Percentiles rank a stretch among this genome's conserved stretches.
Conservation (phyloP, 2,113 vertebrate species). For the Anguilla japonica region DNA sequence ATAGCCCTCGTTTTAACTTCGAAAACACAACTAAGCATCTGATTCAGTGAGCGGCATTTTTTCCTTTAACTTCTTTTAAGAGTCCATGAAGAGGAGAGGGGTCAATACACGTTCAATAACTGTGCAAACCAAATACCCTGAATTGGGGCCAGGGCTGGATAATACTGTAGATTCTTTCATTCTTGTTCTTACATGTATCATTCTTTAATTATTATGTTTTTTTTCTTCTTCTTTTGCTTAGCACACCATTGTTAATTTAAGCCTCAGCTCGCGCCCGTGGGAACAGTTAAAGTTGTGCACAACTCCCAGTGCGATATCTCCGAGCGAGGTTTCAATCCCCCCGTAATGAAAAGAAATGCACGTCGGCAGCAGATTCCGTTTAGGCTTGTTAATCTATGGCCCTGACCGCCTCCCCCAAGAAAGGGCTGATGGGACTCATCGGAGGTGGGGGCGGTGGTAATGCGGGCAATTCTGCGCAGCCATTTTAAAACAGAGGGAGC, state of each 20-base stretch:
- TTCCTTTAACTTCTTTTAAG: not conserved
- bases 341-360: slow-evolving; percentile 55
- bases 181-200: not conserved
- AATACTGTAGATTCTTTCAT: not conserved
- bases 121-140: not conserved
- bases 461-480: not conserved
- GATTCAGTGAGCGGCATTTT: not conserved
- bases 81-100: not conserved
- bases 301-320: slow-evolving; percentile 27
- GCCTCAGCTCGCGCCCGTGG: slow-evolving; percentile 19
- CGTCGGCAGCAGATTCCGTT: slow-evolving; percentile 51
- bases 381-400: slow-evolving; percentile 50
- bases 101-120: not conserved
- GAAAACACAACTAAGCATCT: not conserved
- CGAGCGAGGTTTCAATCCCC: slow-evolving; percentile 33
- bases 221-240: not conserved
- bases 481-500: slow-evolving; percentile 19
- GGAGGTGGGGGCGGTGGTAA: not conserved
- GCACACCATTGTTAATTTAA: not conserved
- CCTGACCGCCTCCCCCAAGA: slow-evolving; percentile 11
- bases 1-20: not conserved
- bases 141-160: not conserved
- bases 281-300: slow-evolving; percentile 41
- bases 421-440: slow-evolving; percentile 26
- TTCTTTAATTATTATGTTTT: not conserved